phyloP scores from a whole-genome alignment of 2,888 invertebrate genomes.

The Cryptocephalus primarius region DNA sequence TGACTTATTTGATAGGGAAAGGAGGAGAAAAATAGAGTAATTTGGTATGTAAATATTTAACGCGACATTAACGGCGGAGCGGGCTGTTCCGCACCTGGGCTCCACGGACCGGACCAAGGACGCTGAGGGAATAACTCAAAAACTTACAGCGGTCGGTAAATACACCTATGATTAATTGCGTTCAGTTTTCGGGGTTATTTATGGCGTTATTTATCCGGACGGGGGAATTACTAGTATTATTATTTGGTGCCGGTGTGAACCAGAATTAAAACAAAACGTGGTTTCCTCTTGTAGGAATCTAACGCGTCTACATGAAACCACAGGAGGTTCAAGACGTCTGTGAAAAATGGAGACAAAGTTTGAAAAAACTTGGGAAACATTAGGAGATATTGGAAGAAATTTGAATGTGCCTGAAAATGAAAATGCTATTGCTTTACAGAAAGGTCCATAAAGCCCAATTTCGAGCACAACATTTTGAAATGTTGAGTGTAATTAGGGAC shows the following conservation, averaged over 20 bases:
- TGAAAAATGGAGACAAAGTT: too few relatives aligned
- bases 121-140: slow-evolving; percentile 23
- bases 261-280: too few relatives aligned
- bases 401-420: too few relatives aligned
- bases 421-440: too few relatives aligned
- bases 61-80: slow-evolving; percentile 19
- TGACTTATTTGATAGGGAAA: neutral
- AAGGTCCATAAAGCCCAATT: too few relatives aligned
- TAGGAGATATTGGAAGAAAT: too few relatives aligned
- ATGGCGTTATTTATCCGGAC: slow-evolving; percentile 29
- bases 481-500: too few relatives aligned
- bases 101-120: neutral
- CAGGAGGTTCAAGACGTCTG: too few relatives aligned
- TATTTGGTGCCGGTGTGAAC: neutral
- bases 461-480: too few relatives aligned
- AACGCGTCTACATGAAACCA: too few relatives aligned
- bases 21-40: slow-evolving; percentile 6
- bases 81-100: slow-evolving; percentile 13
- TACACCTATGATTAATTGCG: slow-evolving; percentile 32
- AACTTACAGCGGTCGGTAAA: slow-evolving; percentile 18
- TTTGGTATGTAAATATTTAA: slow-evolving; percentile 19
- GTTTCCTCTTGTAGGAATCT: too few relatives aligned
- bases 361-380: too few relatives aligned
- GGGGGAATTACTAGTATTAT: slow-evolving; percentile 19
- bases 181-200: slow-evolving; percentile 32